These are phyloP conservation scores for Artibeus lituratus DNA, from an alignment of 2,797 vertebrate species.

Conservation along the genomic window DNA sequence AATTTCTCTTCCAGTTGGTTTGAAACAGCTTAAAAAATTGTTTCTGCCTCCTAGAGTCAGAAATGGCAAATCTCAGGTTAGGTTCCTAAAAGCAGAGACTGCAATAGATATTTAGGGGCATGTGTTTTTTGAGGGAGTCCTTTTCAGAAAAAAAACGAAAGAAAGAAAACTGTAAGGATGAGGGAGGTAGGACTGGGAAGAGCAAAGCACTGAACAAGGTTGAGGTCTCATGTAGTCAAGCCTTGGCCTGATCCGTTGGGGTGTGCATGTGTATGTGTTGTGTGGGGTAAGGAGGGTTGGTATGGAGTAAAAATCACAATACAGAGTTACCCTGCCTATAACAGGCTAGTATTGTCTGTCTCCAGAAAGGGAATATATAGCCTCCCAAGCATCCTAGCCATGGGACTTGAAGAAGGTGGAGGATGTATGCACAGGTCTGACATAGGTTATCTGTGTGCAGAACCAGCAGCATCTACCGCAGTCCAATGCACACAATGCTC, in stretches of 20 bases:
- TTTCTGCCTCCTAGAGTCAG: neutral
- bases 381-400: neutral
- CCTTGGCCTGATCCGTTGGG: neutral
- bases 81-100: neutral
- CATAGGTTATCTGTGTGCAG: neutral
- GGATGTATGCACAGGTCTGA: neutral
- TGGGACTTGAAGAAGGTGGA: neutral
- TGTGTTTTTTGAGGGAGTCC: neutral
- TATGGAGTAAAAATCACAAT: neutral
- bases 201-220: neutral
- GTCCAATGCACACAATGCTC: neutral
- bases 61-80: neutral
- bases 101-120: neutral
- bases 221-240: neutral
- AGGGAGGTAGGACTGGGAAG: neutral
- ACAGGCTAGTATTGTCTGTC: neutral
- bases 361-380: neutral
- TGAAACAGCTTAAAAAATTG: neutral
- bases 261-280: neutral
- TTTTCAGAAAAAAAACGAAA: neutral
- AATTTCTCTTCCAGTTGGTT: neutral
- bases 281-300: neutral
- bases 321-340: neutral
- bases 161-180: neutral
- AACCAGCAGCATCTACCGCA: neutral